Base-by-base conservation (phyloP, 2,113 vertebrate species). In the Pogona vitticeps region DNA sequence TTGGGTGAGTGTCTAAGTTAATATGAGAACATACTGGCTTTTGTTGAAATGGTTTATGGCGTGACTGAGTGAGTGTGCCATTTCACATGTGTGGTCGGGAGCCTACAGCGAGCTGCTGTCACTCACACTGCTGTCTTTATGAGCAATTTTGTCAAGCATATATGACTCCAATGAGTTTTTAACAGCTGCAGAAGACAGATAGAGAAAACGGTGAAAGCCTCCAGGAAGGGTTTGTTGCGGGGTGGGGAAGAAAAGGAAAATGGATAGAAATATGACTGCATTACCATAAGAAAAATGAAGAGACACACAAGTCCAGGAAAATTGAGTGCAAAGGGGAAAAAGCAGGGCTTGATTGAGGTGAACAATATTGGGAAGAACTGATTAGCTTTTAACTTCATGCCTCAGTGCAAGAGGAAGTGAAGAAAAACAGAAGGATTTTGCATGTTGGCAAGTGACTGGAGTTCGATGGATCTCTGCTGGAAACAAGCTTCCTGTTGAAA, bases 141-240 rank as follows among this genome's bases (percentile, higher is more conserved):
- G 87, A 80, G 12, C n/a, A 0, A 42, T 79, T 79, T 86, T 73
- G 40, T 77, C 84, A 89, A 79, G 80, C 59, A 42, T 81, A 58
- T 89, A 79, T 80, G 79, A 90, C 81, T 78, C 83, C 56, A 40
- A 12, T 82, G 77, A 20, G n/a, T 88, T 63, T 73, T 77, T 88
- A 86, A 88, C 84, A 89, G 88, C 83, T 92, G 90, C 65, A 21
- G 88, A 52, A 18, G 80, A 76, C 90, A 91, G 91, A 90, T 80
- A 92, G 89, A 86, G 85, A 67, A 85, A 88, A 91, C 33, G 82
- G 46, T 58, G 80, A 88, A 87, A 73, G 83, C 31, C 63, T 58
- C 63, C 76, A 82, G 83, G 77, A 63, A 86, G 28, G 83, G 87
- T 68, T 6, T 28, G 83, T 46, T 23, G 28, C 10, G 28, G 23